A percentile compares a stretch with the other conserved stretches of the same genome.
Evolutionary conservation across 92 coral and sea anemone species (phyloP).

Genomic region (Chrysogorgia sp.): DNA sequence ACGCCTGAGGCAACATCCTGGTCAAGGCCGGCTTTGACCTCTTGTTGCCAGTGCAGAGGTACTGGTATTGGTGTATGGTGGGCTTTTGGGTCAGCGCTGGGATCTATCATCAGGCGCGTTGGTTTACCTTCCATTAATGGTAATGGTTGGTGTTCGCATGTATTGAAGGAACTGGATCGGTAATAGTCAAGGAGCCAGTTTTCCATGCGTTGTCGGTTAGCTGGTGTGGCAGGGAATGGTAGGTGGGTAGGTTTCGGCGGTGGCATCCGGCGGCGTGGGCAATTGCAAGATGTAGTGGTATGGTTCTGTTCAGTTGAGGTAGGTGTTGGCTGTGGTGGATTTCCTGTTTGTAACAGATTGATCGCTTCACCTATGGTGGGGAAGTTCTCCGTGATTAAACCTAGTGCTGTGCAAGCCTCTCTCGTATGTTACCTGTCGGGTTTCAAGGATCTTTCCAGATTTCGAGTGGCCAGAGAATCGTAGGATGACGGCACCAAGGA

Average conservation of each 20-base stretch:
- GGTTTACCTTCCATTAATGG: constrained; percentile 59
- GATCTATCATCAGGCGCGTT: constrained; percentile 53
- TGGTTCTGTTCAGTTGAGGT: not conserved
- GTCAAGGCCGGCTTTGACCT: constrained; percentile 42
- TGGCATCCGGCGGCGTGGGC: constrained; percentile 41
- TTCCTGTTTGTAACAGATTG: not conserved
- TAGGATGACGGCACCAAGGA: constrained; percentile 64
- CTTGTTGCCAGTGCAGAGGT: constrained; percentile 40
- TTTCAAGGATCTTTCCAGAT: constrained; percentile 54
- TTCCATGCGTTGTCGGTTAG: constrained; percentile 40
- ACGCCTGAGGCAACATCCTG: constrained; percentile 33
- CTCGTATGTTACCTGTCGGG: constrained; percentile 51
- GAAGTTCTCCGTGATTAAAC: constrained; percentile 43
- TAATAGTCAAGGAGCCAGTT: constrained; percentile 51
- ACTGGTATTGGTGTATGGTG: constrained; percentile 59
- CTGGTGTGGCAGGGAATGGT: constrained; percentile 40
- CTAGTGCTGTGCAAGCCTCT: constrained; percentile 62
- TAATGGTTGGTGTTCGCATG: constrained; percentile 60
- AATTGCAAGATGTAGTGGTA: constrained; percentile 22
- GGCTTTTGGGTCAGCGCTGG: constrained; percentile 50
- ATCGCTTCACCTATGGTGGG: too few species aligned
- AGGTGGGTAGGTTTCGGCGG: constrained; percentile 38
- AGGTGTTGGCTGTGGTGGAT: not conserved
- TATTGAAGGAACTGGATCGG: constrained; percentile 31
- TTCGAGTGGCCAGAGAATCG: constrained; percentile 58